Percentiles rank a stretch among this genome's conserved stretches.
These are phyloP conservation scores for Hoplodrina blanda DNA, from an alignment of 2,888 invertebrate genomes.

Conservation along the genomic window DNA sequence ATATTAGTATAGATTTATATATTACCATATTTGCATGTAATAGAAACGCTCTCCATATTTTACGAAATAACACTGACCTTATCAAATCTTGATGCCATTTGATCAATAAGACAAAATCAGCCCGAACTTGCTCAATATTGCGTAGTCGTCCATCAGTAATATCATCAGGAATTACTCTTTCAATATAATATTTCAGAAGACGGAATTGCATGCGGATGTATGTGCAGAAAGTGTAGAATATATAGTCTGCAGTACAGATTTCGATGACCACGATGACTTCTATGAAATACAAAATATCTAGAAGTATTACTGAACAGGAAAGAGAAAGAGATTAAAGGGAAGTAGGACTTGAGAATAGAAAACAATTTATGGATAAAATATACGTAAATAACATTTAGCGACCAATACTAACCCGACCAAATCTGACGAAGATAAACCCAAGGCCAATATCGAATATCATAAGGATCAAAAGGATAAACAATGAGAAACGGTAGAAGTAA, in stretches of 20 bases:
- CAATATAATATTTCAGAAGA: slow-evolving; percentile 69
- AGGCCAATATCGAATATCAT: slow-evolving; percentile 74
- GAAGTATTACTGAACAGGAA: neutral
- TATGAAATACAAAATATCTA: slow-evolving; percentile 53
- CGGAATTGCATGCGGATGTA: slow-evolving; percentile 77
- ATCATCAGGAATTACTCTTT: slow-evolving; percentile 62
- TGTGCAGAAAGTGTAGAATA: slow-evolving; percentile 75
- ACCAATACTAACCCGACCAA: slow-evolving; percentile 75
- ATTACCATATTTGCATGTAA: too few species aligned
- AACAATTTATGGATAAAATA: too few species aligned
- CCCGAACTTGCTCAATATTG: slow-evolving; percentile 59
- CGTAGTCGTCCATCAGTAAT: slow-evolving; percentile 13
- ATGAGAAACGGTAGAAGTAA: slow-evolving; percentile 74
- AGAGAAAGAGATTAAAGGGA: neutral
- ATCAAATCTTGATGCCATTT: slow-evolving; percentile 77
- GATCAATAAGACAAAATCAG: slow-evolving; percentile 67
- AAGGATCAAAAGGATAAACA: slow-evolving; percentile 79
- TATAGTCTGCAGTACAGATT: slow-evolving; percentile 69
- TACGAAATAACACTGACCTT: slow-evolving; percentile 59
- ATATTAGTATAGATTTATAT: too few species aligned
- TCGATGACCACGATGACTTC: slow-evolving; percentile 67
- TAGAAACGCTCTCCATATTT: too few species aligned
- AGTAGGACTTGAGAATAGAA: neutral
- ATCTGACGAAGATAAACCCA: slow-evolving; percentile 77
- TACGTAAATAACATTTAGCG: neutral